Evolutionary conservation across 2,888 invertebrate genomes (phyloP).

Genomic region (Sarcophaga caerulescens): DNA sequence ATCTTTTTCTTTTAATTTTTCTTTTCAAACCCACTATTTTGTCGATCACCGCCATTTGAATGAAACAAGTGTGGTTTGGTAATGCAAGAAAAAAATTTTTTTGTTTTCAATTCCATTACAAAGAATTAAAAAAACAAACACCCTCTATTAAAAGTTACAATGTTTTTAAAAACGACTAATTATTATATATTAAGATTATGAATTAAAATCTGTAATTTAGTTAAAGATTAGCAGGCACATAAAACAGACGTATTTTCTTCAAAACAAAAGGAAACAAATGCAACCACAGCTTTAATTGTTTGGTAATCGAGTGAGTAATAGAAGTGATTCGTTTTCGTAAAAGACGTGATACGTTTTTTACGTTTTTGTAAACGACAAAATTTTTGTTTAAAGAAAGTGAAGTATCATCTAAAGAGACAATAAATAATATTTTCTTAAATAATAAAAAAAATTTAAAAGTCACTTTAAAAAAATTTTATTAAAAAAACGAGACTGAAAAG

Average conservation of each 20-base stretch:
- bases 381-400: background rate
- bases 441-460: no score
- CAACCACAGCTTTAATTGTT: background rate
- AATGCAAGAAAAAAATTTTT: background rate
- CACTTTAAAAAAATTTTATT: background rate
- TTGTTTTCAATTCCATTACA: background rate
- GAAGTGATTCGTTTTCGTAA: background rate
- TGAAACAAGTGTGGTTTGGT: background rate
- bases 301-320: background rate
- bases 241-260: constrained; percentile 34
- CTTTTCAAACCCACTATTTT: background rate
- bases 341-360: no score
- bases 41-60: background rate
- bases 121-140: constrained; percentile 32
- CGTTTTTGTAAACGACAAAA: no score
- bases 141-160: background rate
- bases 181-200: constrained; percentile 61
- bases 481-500: background rate
- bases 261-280: background rate
- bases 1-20: no score
- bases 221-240: constrained; percentile 42
- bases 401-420: background rate
- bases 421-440: background rate
- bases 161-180: background rate
- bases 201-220: constrained; percentile 52